Conservation (phyloP, 2,888 invertebrate species). For the Tolmerus cingulatus region DNA sequence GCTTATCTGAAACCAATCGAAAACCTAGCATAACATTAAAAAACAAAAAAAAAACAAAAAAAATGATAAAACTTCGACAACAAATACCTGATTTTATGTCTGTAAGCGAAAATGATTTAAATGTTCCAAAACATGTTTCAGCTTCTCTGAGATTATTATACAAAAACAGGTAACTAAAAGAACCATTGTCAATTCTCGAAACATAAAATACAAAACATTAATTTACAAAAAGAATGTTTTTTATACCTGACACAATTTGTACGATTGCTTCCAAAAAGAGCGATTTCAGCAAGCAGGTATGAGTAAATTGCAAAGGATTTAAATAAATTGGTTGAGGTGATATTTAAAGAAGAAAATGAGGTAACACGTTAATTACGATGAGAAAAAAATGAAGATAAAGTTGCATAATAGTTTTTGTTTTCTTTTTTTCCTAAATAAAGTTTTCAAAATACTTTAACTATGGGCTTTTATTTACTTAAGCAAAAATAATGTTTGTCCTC, state of each 20-base stretch:
- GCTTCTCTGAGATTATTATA: not conserved
- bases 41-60: not conserved
- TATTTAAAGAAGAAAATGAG: conserved; percentile 35
- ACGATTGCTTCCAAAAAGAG: conserved; percentile 5
- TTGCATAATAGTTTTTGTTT: conserved; percentile 35
- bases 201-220: conserved; percentile 15
- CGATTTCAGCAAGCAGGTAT: conserved; percentile 23
- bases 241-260: not conserved
- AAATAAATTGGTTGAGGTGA: conserved; percentile 43
- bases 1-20: not conserved
- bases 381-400: conserved; percentile 29
- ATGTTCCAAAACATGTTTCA: not conserved
- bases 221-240: not conserved
- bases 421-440: conserved; percentile 41
- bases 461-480: conserved; percentile 22
- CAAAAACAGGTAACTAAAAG: not conserved
- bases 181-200: conserved; percentile 4
- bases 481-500: not conserved
- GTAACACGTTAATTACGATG: conserved; percentile 20
- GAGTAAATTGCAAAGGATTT: not conserved
- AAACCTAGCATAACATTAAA: not conserved
- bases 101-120: conserved; percentile 7
- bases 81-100: conserved; percentile 32
- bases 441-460: conserved; percentile 40
- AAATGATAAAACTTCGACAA: not conserved